Percentiles rank a stretch among this genome's conserved stretches.
These are phyloP conservation scores for Myotis pilosus DNA, from an alignment of 2,797 vertebrate genomes.

Conservation along the genomic window DNA sequence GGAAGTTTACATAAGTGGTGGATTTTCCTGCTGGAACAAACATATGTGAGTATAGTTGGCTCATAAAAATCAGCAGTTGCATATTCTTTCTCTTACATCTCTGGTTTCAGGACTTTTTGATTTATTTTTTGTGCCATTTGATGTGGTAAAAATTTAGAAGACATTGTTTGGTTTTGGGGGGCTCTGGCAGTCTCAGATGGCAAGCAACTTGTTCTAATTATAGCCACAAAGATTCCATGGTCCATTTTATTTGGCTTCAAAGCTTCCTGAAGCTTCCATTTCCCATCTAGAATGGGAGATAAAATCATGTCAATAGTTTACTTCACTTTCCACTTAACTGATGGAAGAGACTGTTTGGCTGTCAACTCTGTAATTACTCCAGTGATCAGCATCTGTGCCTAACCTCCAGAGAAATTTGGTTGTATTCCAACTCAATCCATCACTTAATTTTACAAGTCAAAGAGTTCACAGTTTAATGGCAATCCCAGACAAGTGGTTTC, in stretches of 20 bases:
- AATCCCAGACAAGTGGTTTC: not conserved
- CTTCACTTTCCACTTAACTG: not conserved
- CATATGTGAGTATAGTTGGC: not conserved
- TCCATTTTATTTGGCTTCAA: not conserved
- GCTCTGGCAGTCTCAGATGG: not conserved
- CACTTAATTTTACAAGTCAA: constrained; percentile 30
- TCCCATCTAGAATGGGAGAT: not conserved
- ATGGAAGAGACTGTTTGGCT: not conserved
- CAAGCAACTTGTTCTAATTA: not conserved
- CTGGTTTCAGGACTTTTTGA: not conserved
- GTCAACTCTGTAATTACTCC: not conserved
- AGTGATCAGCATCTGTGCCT: not conserved
- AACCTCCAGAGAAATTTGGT: constrained; percentile 7
- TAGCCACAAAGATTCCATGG: not conserved
- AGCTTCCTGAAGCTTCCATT: not conserved
- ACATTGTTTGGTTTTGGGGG: not conserved
- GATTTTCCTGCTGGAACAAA: accelerated
- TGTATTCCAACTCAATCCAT: constrained; percentile 5
- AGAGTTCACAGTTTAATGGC: not conserved
- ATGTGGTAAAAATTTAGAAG: not conserved
- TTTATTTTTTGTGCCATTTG: not conserved
- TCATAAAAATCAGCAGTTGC: not conserved
- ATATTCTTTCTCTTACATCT: not conserved
- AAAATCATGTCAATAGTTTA: not conserved
- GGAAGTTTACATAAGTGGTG: not conserved